Conservation (phyloP, 2,888 invertebrate genomes). For the Mantis religiosa region DNA sequence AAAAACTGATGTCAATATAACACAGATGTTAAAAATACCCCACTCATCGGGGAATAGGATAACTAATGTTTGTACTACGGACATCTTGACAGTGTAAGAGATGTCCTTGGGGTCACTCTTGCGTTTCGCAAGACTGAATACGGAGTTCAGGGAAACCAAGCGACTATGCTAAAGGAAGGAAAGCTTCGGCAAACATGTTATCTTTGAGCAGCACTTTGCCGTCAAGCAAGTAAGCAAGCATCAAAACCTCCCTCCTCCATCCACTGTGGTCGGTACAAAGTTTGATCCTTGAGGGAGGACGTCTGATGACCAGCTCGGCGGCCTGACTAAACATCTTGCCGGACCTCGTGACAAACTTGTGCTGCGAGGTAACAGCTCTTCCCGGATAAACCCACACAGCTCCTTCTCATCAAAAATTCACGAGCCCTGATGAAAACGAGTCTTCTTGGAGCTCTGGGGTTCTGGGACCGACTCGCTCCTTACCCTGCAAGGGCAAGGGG, state of each 20-base stretch:
- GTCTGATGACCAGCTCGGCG: neutral
- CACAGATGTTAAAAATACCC: too few species aligned
- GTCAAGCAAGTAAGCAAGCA: neutral
- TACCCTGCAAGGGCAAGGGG: neutral
- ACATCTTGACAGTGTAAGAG: neutral
- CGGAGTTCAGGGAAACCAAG: neutral
- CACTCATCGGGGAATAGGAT: too few species aligned
- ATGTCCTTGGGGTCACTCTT: neutral
- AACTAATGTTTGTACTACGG: too few species aligned
- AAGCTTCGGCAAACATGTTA: slow-evolving; percentile 12
- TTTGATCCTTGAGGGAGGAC: slow-evolving; percentile 14
- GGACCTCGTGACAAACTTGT: slow-evolving; percentile 17
- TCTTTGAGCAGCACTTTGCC: slow-evolving; percentile 18
- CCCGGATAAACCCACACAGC: neutral
- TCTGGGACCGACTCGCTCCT: slow-evolving; percentile 1
- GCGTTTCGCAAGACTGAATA: neutral
- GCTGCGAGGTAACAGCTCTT: slow-evolving; percentile 11
- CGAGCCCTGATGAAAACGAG: slow-evolving; percentile 35
- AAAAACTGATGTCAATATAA: too few species aligned
- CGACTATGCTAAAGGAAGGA: neutral
- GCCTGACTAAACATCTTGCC: neutral
- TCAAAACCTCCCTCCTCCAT: neutral
- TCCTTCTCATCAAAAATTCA: slow-evolving; percentile 35
- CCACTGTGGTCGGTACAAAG: slow-evolving; percentile 19
- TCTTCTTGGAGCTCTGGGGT: slow-evolving; percentile 28